A percentile compares a stretch with the other conserved stretches of the same genome.
These are phyloP conservation scores for Diplodus puntazzo DNA, from an alignment of 2,797 vertebrate genomes.

Conservation along the genomic window DNA sequence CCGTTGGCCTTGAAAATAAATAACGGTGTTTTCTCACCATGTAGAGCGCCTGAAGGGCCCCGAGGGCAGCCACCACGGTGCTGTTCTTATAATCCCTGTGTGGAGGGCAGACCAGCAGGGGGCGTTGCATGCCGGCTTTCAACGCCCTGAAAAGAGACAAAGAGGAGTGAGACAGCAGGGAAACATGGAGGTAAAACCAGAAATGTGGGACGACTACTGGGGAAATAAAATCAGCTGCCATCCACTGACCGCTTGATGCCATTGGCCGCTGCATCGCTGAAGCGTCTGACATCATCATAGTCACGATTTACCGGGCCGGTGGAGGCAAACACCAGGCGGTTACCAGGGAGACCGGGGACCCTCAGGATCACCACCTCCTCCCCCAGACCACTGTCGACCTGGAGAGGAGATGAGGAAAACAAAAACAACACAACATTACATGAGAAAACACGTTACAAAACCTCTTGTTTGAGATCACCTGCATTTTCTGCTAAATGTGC, in stretches of 20 bases:
- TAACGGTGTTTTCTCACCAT: conserved; percentile 76
- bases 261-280: conserved; percentile 82
- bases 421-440: not conserved
- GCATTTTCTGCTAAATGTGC: too few relatives aligned
- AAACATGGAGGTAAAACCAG: not conserved
- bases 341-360: conserved; percentile 83
- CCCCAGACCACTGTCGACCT: conserved; percentile 83
- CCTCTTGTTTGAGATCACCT: not conserved
- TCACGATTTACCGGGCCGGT: conserved; percentile 88
- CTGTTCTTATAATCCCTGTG: conserved; percentile 80
- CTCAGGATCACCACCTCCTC: conserved; percentile 84
- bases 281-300: conserved; percentile 87
- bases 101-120: conserved; percentile 86
- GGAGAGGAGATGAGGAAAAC: not conserved
- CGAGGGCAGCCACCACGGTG: conserved; percentile 81
- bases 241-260: conserved; percentile 84
- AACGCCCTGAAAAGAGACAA: conserved; percentile 76
- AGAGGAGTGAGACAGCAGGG: not conserved
- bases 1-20: too few relatives aligned
- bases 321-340: conserved; percentile 85
- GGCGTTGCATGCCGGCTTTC: conserved; percentile 86
- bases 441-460: not conserved
- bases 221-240: not conserved
- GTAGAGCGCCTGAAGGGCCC: conserved; percentile 87
- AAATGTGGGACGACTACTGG: not conserved